Conservation (phyloP, 1,140 invertebrate genomes). For the Acromyrmex charruanus region DNA sequence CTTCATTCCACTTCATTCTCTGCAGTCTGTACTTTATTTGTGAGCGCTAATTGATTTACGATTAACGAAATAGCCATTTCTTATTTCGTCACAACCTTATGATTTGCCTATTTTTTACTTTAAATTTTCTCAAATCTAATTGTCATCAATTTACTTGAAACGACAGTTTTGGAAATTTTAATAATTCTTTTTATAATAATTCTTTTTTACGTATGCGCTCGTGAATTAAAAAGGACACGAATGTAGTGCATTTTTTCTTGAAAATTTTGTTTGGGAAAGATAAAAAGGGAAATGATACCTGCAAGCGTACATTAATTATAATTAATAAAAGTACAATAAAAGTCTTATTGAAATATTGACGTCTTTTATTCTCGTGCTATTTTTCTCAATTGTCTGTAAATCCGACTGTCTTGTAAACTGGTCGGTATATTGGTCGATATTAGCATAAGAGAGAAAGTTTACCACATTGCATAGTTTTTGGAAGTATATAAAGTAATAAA, state of each 20-base stretch:
- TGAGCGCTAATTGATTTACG: too few species aligned
- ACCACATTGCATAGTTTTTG: constrained; percentile 28
- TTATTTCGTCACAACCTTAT: too few species aligned
- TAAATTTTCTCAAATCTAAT: too few species aligned
- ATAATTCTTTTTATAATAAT: not conserved
- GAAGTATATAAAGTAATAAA: constrained; percentile 50
- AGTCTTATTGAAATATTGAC: constrained; percentile 46
- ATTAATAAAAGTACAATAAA: not conserved
- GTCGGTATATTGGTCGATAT: constrained; percentile 31
- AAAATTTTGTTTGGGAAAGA: not conserved
- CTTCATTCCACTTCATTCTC: too few species aligned
- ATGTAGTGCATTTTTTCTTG: not conserved
- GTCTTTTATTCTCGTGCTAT: constrained; percentile 23
- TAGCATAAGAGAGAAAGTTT: constrained; percentile 17
- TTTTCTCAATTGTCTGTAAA: constrained; percentile 26
- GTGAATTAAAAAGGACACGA: not conserved
- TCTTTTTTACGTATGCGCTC: not conserved
- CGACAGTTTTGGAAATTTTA: not conserved
- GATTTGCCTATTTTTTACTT: too few species aligned
- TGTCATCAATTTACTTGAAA: not conserved
- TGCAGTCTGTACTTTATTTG: too few species aligned
- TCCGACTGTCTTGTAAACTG: not conserved
- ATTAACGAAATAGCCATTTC: too few species aligned
- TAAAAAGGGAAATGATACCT: not conserved
- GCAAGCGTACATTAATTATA: not conserved